phyloP scores from a whole-genome alignment of 2,113 vertebrate species.

The Amblyornis subalaris region DNA sequence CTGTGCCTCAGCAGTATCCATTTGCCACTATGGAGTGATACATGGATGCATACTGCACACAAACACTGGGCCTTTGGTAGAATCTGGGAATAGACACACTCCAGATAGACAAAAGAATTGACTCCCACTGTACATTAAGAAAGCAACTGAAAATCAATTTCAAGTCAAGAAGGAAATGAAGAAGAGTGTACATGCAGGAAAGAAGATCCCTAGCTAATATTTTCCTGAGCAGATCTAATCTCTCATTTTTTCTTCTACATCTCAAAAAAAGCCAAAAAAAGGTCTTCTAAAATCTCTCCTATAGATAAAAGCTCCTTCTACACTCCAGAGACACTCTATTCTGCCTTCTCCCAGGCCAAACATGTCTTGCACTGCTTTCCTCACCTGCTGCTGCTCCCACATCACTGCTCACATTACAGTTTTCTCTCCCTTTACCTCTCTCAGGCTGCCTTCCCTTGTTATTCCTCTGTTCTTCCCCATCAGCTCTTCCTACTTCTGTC shows the following conservation, averaged over 20 bases:
- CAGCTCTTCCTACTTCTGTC: background rate
- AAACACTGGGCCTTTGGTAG: background rate
- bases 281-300: background rate
- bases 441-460: background rate
- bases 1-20: background rate
- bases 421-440: background rate
- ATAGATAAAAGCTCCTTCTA: background rate
- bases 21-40: background rate
- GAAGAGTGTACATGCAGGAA: background rate
- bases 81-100: background rate
- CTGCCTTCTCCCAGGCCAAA: background rate
- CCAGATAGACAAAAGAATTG: background rate
- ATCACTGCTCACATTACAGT: background rate
- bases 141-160: background rate
- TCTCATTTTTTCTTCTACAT: background rate
- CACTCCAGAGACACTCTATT: background rate
- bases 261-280: background rate
- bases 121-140: background rate
- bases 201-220: background rate
- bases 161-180: background rate
- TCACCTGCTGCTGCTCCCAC: background rate
- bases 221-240: background rate
- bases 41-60: background rate
- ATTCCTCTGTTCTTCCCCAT: background rate
- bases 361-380: rapidly evolving